Percentiles rank a stretch among this genome's conserved stretches.
phyloP scores from a whole-genome alignment of 2,888 invertebrate genomes.

The Acrobasis repandana region DNA sequence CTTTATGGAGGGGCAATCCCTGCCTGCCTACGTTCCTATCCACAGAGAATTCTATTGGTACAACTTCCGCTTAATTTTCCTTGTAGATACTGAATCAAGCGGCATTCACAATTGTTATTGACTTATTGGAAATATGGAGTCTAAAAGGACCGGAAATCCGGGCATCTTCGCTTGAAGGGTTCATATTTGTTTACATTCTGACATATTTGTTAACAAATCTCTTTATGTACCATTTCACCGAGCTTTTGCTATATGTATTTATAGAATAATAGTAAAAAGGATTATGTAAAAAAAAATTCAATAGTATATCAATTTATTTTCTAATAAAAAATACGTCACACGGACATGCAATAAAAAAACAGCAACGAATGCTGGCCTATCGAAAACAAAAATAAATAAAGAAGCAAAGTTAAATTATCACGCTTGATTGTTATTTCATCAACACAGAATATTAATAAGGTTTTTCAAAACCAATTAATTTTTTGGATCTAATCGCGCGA shows the following conservation, averaged over 20 bases:
- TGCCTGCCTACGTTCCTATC: neutral
- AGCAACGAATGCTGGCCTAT: too few relatives aligned
- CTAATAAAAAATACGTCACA: too few relatives aligned
- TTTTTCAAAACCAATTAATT: conserved; percentile 8
- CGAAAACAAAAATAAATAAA: neutral
- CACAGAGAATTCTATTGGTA: conserved; percentile 9
- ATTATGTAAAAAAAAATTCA: too few relatives aligned
- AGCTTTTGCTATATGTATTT: too few relatives aligned
- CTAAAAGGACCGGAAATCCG: conserved; percentile 16
- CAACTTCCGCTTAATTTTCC: conserved; percentile 19
- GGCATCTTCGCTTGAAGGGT: neutral
- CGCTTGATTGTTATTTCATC: neutral
- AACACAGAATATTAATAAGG: conserved; percentile 3
- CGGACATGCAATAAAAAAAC: too few relatives aligned
- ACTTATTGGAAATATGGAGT: conserved; percentile 18
- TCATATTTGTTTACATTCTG: conserved; percentile 8
- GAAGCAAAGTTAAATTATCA: neutral
- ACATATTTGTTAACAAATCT: conserved; percentile 5
- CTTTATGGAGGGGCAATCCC: too few relatives aligned
- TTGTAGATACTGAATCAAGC: conserved; percentile 17
- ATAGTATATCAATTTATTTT: too few relatives aligned
- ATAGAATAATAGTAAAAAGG: too few relatives aligned
- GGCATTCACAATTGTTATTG: conserved; percentile 12
- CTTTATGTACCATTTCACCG: neutral
- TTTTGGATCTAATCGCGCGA: conserved; percentile 16